Base-by-base conservation (phyloP, 2,797 vertebrate genomes). In the Protosalanx chinensis region DNA sequence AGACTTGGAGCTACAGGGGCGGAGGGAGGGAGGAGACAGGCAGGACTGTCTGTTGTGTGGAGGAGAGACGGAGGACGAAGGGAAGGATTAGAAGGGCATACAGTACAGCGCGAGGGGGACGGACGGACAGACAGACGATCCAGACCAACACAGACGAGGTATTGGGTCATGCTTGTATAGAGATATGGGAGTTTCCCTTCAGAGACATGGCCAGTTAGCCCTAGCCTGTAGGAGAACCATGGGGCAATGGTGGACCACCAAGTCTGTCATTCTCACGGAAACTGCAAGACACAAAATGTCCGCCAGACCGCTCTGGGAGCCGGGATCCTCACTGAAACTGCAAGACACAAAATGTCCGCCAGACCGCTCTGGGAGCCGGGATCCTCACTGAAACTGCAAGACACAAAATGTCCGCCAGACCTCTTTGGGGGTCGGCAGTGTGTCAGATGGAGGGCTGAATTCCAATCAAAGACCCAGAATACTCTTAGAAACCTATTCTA, bases 31-130 rank as follows among this genome's bases (percentile, higher is more conserved):
- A 13, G 63, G 61, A n/a, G 74, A 76, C 37, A 49, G 63, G 68
- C 75, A 18, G 78, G 80, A 76, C 80, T 76, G 76, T 71, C 76
- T 60, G 49, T 61, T 59, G 64, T 51, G 79, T 71, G 30, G 71
- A 78, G 16, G 71, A 67, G 77, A 73, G 41, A 46, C 0, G 13
- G 41, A 46, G 41, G 41, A 46, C 8, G 12, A 46, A 6, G 41
- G 41, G 41, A 46, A 46, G 12, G 41, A 46, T 46, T 46, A 46
- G 10, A 46, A 46, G 41, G 41, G 41, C 41, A 46, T 46, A 46
- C 41, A 46, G 70, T 69, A 76, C 79, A 73, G 75, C 62, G 73
- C 76, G 67, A 72, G 67, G 70, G 78, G 66, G 65, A 64, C 2
- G 70, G 51, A 72, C 73, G 51, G 78, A 46, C 41, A 46, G 41